These are phyloP conservation scores for Pempheris klunzingeri DNA, from an alignment of 2,797 vertebrate species.

Conservation along the genomic window DNA sequence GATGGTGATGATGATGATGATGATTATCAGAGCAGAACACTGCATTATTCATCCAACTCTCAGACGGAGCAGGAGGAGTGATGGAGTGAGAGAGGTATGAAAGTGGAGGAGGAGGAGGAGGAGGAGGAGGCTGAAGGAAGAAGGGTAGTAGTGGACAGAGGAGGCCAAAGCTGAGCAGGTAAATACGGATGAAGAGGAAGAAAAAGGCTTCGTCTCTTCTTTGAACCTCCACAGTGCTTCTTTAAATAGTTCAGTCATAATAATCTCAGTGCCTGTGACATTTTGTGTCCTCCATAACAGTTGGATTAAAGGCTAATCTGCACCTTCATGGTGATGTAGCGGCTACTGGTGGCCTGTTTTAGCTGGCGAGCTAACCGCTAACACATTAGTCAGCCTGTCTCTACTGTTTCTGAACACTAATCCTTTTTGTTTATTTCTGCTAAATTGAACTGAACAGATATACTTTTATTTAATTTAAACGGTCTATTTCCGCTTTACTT, in stretches of 20 bases:
- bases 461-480: no score
- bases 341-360: neutral
- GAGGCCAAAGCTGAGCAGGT: neutral
- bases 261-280: no score
- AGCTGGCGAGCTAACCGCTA: neutral
- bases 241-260: no score
- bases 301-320: no score
- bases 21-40: constrained; percentile 72
- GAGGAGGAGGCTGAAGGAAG: neutral
- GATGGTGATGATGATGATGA: constrained; percentile 40
- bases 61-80: constrained; percentile 26
- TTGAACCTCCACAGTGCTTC: neutral
- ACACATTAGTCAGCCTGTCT: no score
- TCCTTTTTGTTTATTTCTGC: no score
- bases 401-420: no score
- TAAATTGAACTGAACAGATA: no score
- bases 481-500: no score
- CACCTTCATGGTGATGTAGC: no score
- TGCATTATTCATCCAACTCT: constrained; percentile 74
- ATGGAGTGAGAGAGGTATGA: constrained; percentile 52
- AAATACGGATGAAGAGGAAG: neutral
- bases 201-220: no score
- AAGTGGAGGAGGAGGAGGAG: constrained; percentile 11
- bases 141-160: neutral
- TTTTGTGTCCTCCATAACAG: no score